phyloP scores from a whole-genome alignment of 2,888 invertebrate species.

The Apeira syringaria region DNA sequence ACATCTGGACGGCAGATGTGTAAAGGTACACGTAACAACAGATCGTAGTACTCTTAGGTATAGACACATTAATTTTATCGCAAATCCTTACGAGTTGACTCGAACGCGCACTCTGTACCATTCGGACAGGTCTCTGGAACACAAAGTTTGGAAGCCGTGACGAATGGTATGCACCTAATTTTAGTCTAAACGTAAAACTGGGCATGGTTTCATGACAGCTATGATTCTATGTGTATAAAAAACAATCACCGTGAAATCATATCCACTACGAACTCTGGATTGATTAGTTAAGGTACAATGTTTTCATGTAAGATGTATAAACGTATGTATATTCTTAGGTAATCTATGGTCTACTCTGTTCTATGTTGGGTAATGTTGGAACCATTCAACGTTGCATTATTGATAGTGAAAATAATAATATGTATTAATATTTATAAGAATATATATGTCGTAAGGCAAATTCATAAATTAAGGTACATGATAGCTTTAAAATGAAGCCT shows the following conservation, averaged over 20 bases:
- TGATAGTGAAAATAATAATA: too few relatives aligned
- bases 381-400: constrained; percentile 9
- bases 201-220: constrained; percentile 29
- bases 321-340: constrained; percentile 3
- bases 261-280: constrained; percentile 13
- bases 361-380: constrained; percentile 22
- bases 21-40: constrained; percentile 80
- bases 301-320: constrained; percentile 3
- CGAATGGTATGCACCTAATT: constrained; percentile 60
- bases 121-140: constrained; percentile 88
- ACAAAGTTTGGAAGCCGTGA: constrained; percentile 78
- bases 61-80: constrained; percentile 78
- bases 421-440: too few relatives aligned
- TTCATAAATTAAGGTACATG: too few relatives aligned
- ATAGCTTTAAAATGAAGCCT: too few relatives aligned
- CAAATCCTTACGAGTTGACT: constrained; percentile 91
- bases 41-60: constrained; percentile 67
- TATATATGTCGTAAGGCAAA: too few relatives aligned
- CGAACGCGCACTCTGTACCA: constrained; percentile 94
- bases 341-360: constrained; percentile 17
- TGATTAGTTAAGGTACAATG: constrained; percentile 8
- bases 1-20: constrained; percentile 81
- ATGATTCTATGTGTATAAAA: too few relatives aligned
- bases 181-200: constrained; percentile 32
- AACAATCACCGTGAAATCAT: constrained; percentile 21